Evolutionary conservation across 2,888 invertebrate species (phyloP), one percentile per base, ranked within the genome.

Genomic region (Cephus pulcher): DNA sequence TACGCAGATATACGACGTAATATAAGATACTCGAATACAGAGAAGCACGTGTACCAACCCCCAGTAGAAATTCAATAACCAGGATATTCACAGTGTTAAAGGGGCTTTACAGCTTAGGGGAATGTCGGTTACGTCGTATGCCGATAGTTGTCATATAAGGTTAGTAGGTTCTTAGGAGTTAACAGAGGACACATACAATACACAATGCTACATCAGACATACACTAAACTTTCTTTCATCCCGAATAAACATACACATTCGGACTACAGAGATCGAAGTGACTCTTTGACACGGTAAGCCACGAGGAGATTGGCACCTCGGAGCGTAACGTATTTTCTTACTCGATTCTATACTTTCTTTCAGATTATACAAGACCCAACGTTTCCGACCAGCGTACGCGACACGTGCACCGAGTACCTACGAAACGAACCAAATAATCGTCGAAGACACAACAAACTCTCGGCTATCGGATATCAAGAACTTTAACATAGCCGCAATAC

Each of bases 91-190:
- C 71, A 23, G 71, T 34, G 32, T 71, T 34, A 71, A 71, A 71
- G 71, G 32, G 71, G 71, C 71, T 71, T 71, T 34, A 32, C 32
- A 23, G 71, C 71, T 71, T 32, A 71, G 71, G 33, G 71, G 71
- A 71, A 71, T 34, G 71, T 23, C 12, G 34, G 15, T 32, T 32
- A 71, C 32, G 12, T 33, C 71, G 33, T n/a, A 23, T 71, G 71
- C 71, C 71, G 71, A 56, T 56, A 56, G 56, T 56, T 23, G 56
- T 56, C 23, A 56, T 6, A 56, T 56, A 56, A 56, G 56, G 56
- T 23, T 56, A 56, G 56, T 56, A 56, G 23, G 23, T 56, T 23
- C 56, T 56, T 56, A 56, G 40, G 40, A 40, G 56, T 56, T 56
- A 56, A 56, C 23, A 23, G 23, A 56, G 56, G 9, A 56, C 56